These are phyloP conservation scores for Megaleporinus macrocephalus DNA, from an alignment of 2,113 vertebrate genomes.

Conservation along the genomic window DNA sequence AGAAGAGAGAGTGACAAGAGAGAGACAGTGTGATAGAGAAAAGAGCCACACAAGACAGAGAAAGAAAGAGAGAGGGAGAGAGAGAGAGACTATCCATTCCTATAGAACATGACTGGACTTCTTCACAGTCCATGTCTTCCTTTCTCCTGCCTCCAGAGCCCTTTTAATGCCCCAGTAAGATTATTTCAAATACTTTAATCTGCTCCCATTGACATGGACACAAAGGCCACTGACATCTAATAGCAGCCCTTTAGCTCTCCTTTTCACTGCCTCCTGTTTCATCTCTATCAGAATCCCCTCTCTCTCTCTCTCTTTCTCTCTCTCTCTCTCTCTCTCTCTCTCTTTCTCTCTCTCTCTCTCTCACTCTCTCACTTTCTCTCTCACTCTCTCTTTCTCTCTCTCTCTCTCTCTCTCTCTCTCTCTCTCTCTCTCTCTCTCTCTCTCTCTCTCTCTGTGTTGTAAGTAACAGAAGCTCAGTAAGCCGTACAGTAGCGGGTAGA, in stretches of 20 bases:
- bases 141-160: conserved; percentile 18
- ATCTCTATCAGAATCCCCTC: conserved; percentile 40
- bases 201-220: conserved; percentile 89
- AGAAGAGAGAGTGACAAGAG: too few species aligned
- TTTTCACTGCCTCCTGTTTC: conserved; percentile 51
- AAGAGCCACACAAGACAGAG: too few species aligned
- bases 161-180: conserved; percentile 81
- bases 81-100: background rate
- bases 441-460: conserved; percentile 41
- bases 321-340: conserved; percentile 36
- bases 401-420: conserved; percentile 17
- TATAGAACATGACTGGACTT: background rate
- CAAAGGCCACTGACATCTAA: conserved; percentile 88
- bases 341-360: conserved; percentile 39
- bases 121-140: conserved; percentile 18
- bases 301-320: conserved; percentile 1
- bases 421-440: conserved; percentile 22
- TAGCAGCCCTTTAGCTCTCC: conserved; percentile 66
- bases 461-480: conserved; percentile 53
- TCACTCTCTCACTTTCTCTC: conserved; percentile 6
- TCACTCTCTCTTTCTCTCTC: conserved; percentile 26
- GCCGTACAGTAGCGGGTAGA: conserved; percentile 47
- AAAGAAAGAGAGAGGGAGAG: background rate
- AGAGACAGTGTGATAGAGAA: too few species aligned
- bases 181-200: conserved; percentile 84